Evolutionary conservation across 2,113 vertebrate species (phyloP), one percentile per base, ranked within the genome.

Genomic region (Cynoglossus semilaevis): DNA sequence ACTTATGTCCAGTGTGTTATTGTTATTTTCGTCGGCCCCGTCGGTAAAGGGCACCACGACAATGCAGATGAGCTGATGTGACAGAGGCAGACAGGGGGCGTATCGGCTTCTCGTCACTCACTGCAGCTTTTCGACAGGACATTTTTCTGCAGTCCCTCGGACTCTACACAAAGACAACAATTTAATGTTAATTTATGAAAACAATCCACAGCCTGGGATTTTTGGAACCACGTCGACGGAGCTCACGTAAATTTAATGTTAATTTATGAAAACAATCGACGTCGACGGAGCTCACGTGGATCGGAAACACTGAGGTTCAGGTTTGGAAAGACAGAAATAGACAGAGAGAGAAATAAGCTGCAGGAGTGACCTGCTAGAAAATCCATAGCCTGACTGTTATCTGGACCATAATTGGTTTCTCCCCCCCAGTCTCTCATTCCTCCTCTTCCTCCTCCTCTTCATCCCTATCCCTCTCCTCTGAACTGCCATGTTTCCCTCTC

Each of bases 321-420:
- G 66, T 61, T 51, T 10, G 44, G 50, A 53, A 43, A 54, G 51
- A 63, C 56, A 73, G 49, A 64, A 54, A 67, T 34, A 64, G 73
- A 74, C 34, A 60, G 71, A 74, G 51, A 54, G 61, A 17, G 51
- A 65, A 74, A 67, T 52, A 58, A 68, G 63, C 73, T 53, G 74
- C 67, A 70, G 70, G 70, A 69, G 71, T 75, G 62, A 72, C 69
- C 78, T 15, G 67, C 47, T 82, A 72, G 80, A 87, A 85, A 87
- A 87, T 88, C 87, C 82, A 88, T 82, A 81, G 69, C 47, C 68
- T 73, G 65, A 40, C 85, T 84, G 78, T 85, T 85, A 86, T 84
- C 82, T 69, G 72, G 55, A 81, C 70, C 16, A 80, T 88, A 88
- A 88, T 88, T 87, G 86, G 76, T 87, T 87, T 83, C 68, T 70